phyloP scores from a whole-genome alignment of 2,797 vertebrate species.

The Hephaestus fuliginosus region DNA sequence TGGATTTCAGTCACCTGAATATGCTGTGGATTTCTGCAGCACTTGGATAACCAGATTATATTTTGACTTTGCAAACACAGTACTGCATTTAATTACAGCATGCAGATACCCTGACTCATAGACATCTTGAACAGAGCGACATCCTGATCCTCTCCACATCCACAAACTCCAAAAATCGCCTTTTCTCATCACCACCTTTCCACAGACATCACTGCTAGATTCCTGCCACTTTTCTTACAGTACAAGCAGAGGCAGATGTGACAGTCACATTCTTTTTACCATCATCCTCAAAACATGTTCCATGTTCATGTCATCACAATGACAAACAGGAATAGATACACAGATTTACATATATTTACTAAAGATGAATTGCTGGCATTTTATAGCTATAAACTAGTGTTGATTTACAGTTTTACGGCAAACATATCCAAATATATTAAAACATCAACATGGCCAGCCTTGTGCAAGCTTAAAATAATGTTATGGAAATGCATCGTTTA shows the following conservation, averaged over 20 bases:
- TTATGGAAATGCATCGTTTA: conserved; percentile 36
- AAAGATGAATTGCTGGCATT: conserved; percentile 30
- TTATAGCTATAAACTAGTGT: conserved; percentile 44
- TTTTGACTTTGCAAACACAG: conserved; percentile 41
- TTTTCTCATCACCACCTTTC: conserved; percentile 42
- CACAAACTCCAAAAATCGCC: conserved; percentile 34
- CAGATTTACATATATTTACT: conserved; percentile 50
- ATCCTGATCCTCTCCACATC: conserved; percentile 38
- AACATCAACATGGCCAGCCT: conserved; percentile 41
- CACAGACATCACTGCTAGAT: conserved; percentile 31
- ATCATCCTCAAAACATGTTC: conserved; percentile 56
- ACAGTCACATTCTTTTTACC: conserved; percentile 32
- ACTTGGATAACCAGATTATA: conserved; percentile 45
- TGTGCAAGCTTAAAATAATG: conserved; percentile 25
- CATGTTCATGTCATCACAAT: conserved; percentile 39
- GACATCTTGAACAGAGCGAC: conserved; percentile 11
- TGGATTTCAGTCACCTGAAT: conserved; percentile 38
- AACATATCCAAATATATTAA: conserved; percentile 66
- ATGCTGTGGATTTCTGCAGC: conserved; percentile 49
- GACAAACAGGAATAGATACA: conserved; percentile 40
- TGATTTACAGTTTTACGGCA: conserved; percentile 60
- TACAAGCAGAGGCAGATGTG: conserved; percentile 50
- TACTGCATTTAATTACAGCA: conserved; percentile 14
- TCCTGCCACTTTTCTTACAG: conserved; percentile 31
- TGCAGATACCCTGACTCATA: conserved; percentile 5